A percentile compares a stretch with the other conserved stretches of the same genome.
Evolutionary conservation across 2,797 vertebrate species (phyloP).

Genomic region (Lycodopsis pacificus): DNA sequence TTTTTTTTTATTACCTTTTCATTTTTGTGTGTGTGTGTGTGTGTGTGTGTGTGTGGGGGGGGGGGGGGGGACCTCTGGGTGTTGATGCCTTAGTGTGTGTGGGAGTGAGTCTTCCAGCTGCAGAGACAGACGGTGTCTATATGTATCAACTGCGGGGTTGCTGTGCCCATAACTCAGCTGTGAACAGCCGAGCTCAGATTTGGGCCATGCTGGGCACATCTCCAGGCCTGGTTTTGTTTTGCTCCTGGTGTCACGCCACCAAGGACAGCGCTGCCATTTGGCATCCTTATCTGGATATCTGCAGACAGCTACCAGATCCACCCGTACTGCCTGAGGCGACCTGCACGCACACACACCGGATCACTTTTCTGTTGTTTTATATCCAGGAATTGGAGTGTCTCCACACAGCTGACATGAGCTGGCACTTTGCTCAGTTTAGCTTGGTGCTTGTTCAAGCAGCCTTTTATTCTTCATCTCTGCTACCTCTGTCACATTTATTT

Average conservation of each 20-base stretch:
- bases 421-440: not conserved
- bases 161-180: conserved; percentile 56
- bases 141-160: conserved; percentile 47
- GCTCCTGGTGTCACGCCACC: conserved; percentile 73
- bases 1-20: not conserved
- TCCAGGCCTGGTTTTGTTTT: conserved; percentile 79
- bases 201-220: conserved; percentile 60
- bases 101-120: conserved; percentile 33
- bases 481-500: conserved; percentile 23
- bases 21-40: conserved; percentile 15
- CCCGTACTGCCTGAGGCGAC: conserved; percentile 39
- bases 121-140: conserved; percentile 47
- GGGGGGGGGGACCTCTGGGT: conserved; percentile 6
- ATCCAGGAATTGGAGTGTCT: conserved; percentile 17
- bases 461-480: conserved; percentile 12
- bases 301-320: conserved; percentile 60
- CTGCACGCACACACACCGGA: conserved; percentile 2
- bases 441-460: conserved; percentile 10
- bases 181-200: conserved; percentile 54
- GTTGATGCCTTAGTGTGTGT: conserved; percentile 32
- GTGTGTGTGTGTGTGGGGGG: not conserved
- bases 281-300: conserved; percentile 67
- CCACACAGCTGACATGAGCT: conserved; percentile 16
- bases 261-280: conserved; percentile 67
- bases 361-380: conserved; percentile 43